Evolutionary conservation across 2,113 vertebrate genomes (phyloP), one percentile per base, ranked within the genome.

Genomic region (Amblyornis subalaris): DNA sequence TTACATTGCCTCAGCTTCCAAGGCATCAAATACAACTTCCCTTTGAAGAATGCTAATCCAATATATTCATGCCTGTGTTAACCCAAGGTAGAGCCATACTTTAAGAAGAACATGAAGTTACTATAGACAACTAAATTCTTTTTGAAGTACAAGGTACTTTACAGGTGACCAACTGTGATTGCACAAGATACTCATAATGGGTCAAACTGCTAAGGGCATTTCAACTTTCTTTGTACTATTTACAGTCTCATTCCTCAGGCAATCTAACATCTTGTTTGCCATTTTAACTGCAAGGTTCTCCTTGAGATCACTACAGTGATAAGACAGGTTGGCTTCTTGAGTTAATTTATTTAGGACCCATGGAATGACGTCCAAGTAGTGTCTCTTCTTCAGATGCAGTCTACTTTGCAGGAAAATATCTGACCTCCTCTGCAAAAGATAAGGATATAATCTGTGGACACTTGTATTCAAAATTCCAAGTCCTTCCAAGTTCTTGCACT

Each of bases 241-340:
- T 88, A 85, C 85, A 88, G 88, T 85, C 48, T 93, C 78, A 80
- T 86, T 95, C 79, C 95, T 90, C 69, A 80, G 21, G 88, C 75
- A 91, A 94, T 91, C 95, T 90, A 95, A 33, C 58, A 95, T 87
- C 93, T 93, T 60, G 60, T 86, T 95, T 94, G 82, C 75, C 2
- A 7, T 81, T 96, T 92, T 86, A 94, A 88, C 69, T 81, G 80
- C 79, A 84, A 91, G 65, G 65, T 78, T 94, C 95, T 92, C 61
- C 85, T 81, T 61, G 61, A 80, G 93, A 95, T 92, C 64, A 72
- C 85, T 54, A 65, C 47, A 86, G 61, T 25, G 90, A 96, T 95
- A 95, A 95, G 51, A n/a, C 53, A 80, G 44, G 57, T 72, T 75
- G 70, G 55, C 76, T 91, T 76, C 85, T 90, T 79, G 28, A 88